Evolutionary conservation across 1,140 invertebrate genomes (phyloP), one percentile per base, ranked within the genome.

Genomic region (Drosophila azteca): DNA sequence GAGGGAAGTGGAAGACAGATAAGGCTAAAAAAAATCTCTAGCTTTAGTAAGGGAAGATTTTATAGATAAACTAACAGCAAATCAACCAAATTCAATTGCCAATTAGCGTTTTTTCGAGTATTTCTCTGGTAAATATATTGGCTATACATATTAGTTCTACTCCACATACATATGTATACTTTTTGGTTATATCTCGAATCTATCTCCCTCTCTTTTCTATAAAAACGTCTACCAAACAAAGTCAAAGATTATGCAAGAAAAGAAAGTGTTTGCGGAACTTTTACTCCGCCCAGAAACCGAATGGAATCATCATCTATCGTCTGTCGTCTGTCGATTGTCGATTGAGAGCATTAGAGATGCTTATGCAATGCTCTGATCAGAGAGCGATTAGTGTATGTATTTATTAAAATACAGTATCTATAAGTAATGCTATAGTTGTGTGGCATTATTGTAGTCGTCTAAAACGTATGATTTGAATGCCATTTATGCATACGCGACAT

Each of bases 201-300:
- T 7, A 2, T 35, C 8, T 9, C 9, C 11, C 31, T 35, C 3
- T 11, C 0, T 20, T 20, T 9, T 35, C 31, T 11, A 0, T 11
- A 3, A 35, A 35, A 11, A 3, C 11, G 8, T 9, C 8, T 3
- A 35, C 3, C 3, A 35, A 35, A 11, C 31, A 11, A 35, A 35
- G 31, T 9, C 31, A 11, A 3, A 35, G 31, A 51, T 78, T 75
- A 61, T 55, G 50, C 63, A 77, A 87, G 52, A 67, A 59, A 71
- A 67, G 82, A 85, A 85, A 87, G 82, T 82, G 44, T 45, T 87
- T 74, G 74, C 77, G 78, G 68, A 71, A 82, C 74, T 87, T 85
- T 85, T 87, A 70, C 62, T 58, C 64, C 57, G 52, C 63, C 51
- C 29, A 58, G 65, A 83, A 75, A 39, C 20, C 24, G 24, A 22